Base-by-base conservation (phyloP, 1,140 invertebrate species). In the Cephus cinctus region DNA sequence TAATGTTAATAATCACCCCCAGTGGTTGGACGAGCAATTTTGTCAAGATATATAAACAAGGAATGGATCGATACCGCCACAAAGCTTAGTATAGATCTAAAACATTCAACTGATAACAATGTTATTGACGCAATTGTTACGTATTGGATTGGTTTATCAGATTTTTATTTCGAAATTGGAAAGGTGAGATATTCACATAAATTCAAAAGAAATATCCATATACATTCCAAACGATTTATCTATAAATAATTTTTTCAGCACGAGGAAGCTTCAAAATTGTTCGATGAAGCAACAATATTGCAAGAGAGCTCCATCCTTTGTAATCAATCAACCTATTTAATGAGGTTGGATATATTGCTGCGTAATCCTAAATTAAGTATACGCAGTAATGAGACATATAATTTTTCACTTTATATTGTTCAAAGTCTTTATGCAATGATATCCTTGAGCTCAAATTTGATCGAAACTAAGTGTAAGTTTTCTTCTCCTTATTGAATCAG, bases 121-220 rank as follows among this genome's bases (percentile, higher is more conserved):
- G 59, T 53, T 32, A 47, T 45, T 4, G 43, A 42, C 8, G 31
- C 48, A 1, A 54, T 73, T 12, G 55, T 54, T 20, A 34, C 63
- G 19, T 74, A 68, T 51, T 67, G 57, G 53, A 54, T 70, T 27
- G 67, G 60, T 48, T 59, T 77, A 20, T 59, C 71, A 25, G 65
- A 75, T 21, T 65, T 65, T 45, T 72, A 73, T 38, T 71, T 72
- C 11, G 61, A 69, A 54, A 60, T 53, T 35, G 57, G 57, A 15
- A 63, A 63, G 57, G 71, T 69, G 53, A 45, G 18, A 36, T 25
- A 41, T 22, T 21, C 21, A 22, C n/a, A 12, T 14, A 23, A 12
- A 49, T 25, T 52, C 15, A 43, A 32, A 15, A 11, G 21, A 25
- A 14, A 25, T 19, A 12, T 32, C 9, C 8, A 43, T 43, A 31